Base-by-base conservation (phyloP, 2,113 vertebrate genomes). In the Oostethus manadensis region DNA sequence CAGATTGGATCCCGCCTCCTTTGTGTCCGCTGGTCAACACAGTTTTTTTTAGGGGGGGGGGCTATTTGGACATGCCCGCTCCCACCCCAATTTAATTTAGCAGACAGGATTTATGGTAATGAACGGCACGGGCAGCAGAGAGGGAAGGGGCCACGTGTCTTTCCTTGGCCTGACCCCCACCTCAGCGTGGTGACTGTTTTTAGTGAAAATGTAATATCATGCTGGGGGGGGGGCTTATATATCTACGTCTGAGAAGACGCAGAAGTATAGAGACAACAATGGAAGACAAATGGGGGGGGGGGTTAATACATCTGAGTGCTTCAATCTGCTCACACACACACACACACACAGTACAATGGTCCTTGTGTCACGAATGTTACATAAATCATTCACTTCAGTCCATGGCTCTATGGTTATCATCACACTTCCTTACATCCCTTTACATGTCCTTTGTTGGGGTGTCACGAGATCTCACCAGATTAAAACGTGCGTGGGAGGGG, bases 291-390 rank as follows among this genome's bases (percentile, higher is more conserved):
- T 14, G 59, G 49, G 3, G 23, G 46, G 51, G 46, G 62, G 51
- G 43, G 15, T 90, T 89, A 90, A 89, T 90, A 90, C 87, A 86
- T 87, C 81, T 85, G 82, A 87, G 85, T 80, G 84, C 82, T 84
- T 86, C 85, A 85, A 82, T 89, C 82, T 85, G 72, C 83, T 85
- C 79, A 70, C 66, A 62, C 71, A 75, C 1, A 65, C 48, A 48
- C 62, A 62, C 70, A 71, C 50, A 54, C 67, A 70, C 71, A 61
- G 2, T 10, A 3, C 1, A 8, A 10, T 35, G 26, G 26, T 6
- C 51, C n/a, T 35, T 13, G 6, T 40, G 8, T 9, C 13, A 29
- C 33, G 7, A 17, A 29, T 42, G 10, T 13, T 40, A 0, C 11
- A 40, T 40, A 11, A 11, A 1, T 33, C 2, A 33, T 33, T n/a